These are phyloP conservation scores for Luscinia megarhynchos DNA, from an alignment of 2,797 vertebrate genomes.

Conservation along the genomic window DNA sequence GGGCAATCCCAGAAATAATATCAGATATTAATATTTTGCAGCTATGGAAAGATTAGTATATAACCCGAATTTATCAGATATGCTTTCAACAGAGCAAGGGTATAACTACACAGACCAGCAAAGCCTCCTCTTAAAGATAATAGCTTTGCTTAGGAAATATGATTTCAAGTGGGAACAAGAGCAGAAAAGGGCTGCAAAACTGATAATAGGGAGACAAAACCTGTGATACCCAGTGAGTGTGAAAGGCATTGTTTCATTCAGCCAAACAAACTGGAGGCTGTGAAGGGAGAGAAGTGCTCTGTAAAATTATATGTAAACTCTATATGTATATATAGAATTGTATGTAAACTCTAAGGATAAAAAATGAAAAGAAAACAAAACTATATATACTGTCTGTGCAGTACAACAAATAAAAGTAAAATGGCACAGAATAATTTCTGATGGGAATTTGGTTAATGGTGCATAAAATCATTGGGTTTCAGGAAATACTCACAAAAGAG, in stretches of 20 bases:
- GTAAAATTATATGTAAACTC: not conserved
- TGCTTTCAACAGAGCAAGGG: not conserved
- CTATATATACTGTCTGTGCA: not conserved
- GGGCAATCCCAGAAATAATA: not conserved
- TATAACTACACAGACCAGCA: not conserved
- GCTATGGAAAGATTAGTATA: not conserved
- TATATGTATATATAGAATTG: not conserved
- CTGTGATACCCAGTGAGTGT: not conserved
- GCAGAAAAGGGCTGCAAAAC: not conserved
- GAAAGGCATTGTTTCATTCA: not conserved
- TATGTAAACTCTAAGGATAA: not conserved
- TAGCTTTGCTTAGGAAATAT: not conserved
- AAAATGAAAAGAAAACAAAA: accelerated
- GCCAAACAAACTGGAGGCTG: not conserved
- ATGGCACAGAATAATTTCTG: not conserved
- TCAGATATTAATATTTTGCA: not conserved
- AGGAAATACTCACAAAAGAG: not conserved
- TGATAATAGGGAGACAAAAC: not conserved
- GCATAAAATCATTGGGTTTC: not conserved
- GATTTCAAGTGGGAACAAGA: not conserved
- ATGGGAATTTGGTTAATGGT: not conserved
- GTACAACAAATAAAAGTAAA: not conserved
- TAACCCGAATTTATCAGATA: not conserved
- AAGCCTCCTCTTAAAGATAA: not conserved
- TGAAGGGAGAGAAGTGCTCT: not conserved